phyloP scores from a whole-genome alignment of 2,888 invertebrate genomes.

The Amitus sp. region DNA sequence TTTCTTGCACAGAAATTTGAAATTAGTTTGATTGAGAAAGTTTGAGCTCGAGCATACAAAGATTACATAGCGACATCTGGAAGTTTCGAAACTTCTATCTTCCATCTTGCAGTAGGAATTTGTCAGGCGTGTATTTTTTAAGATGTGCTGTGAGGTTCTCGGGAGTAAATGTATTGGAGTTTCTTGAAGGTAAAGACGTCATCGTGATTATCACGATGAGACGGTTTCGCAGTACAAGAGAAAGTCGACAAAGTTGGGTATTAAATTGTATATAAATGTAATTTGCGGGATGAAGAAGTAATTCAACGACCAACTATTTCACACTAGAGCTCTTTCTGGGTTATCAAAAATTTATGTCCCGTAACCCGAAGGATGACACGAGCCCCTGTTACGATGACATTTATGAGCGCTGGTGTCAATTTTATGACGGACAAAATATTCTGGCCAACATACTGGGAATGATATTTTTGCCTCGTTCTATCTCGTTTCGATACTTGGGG shows the following conservation, averaged over 20 bases:
- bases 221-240: background rate
- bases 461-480: slow-evolving; percentile 20
- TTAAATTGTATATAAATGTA: background rate
- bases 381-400: slow-evolving; percentile 23
- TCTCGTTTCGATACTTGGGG: background rate
- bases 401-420: slow-evolving; percentile 30
- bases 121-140: no score
- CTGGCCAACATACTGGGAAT: slow-evolving; percentile 28
- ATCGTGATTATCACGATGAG: background rate
- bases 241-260: background rate
- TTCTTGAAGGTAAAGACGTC: background rate
- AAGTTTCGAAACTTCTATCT: no score
- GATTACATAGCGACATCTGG: no score
- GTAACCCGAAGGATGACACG: slow-evolving; percentile 29
- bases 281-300: background rate
- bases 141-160: no score
- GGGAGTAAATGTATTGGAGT: background rate
- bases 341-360: slow-evolving; percentile 34
- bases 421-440: slow-evolving; percentile 31
- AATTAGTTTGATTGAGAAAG: no score
- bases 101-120: no score
- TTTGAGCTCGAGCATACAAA: no score
- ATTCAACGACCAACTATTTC: slow-evolving; percentile 7
- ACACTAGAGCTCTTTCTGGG: slow-evolving; percentile 20
- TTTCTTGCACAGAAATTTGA: no score